Percentiles rank a stretch among this genome's conserved stretches.
These are phyloP conservation scores for Trilocha varians DNA, from an alignment of 2,888 invertebrate genomes.

Conservation along the genomic window DNA sequence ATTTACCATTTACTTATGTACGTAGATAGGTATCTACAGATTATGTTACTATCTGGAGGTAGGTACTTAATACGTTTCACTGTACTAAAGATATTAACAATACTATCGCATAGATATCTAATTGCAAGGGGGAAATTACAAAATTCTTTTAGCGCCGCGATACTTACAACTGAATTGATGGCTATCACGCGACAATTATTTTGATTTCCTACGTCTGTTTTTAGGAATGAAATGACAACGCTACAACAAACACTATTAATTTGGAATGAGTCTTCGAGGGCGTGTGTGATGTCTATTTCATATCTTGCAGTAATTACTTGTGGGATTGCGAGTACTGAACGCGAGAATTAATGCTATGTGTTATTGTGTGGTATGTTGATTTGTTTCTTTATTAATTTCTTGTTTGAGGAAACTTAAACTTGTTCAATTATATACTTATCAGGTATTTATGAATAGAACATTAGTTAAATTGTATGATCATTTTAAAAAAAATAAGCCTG, in stretches of 20 bases:
- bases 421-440: no score
- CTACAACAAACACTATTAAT: conserved; percentile 49
- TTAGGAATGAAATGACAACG: conserved; percentile 49
- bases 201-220: conserved; percentile 50
- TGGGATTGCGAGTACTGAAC: conserved; percentile 15
- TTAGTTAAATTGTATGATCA: no score
- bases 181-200: conserved; percentile 57
- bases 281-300: conserved; percentile 28
- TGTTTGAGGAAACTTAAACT: no score
- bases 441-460: no score
- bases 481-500: no score
- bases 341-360: no score
- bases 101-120: conserved; percentile 24
- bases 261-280: conserved; percentile 34
- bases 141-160: conserved; percentile 38
- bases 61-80: background rate
- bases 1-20: no score
- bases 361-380: no score
- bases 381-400: no score
- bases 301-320: conserved; percentile 39
- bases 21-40: no score
- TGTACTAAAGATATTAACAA: background rate
- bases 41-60: no score
- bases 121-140: conserved; percentile 35
- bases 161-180: conserved; percentile 31